A percentile compares a stretch with the other conserved stretches of the same genome.
Conservation (phyloP, 2,797 vertebrate species). For the Cryptoblepharus egeriae region DNA sequence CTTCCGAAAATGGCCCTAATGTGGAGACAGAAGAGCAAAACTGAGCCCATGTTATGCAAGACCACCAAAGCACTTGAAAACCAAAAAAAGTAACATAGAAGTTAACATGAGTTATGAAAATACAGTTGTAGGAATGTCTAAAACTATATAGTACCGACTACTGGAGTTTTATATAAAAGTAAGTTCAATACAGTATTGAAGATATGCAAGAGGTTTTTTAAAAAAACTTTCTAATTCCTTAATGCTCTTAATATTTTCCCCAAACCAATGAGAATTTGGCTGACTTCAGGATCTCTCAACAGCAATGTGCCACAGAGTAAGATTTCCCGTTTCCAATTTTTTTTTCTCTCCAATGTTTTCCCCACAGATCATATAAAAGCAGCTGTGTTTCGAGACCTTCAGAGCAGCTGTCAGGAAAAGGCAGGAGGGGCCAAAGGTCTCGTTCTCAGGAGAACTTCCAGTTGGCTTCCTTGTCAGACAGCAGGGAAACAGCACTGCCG, state of each 20-base stretch:
- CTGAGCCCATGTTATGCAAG: not conserved
- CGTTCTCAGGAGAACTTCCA: constrained; percentile 19
- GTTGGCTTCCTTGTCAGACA: not conserved
- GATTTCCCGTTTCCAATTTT: not conserved
- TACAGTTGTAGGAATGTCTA: not conserved
- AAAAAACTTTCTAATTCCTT: not conserved
- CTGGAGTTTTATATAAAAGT: not conserved
- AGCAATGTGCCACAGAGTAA: not conserved
- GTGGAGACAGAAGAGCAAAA: not conserved
- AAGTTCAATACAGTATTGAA: not conserved
- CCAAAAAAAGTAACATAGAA: not conserved
- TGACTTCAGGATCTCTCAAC: not conserved
- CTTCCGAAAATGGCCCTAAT: not conserved
- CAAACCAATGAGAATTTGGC: not conserved
- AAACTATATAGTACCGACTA: not conserved
- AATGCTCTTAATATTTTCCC: fast-evolving
- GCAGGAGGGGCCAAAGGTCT: not conserved
- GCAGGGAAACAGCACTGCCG: not conserved
- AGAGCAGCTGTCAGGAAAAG: constrained; percentile 36
- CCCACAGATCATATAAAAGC: constrained; percentile 4
- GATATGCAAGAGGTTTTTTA: not conserved
- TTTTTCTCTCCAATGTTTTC: not conserved
- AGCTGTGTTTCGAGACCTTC: not conserved
- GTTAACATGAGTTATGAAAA: not conserved
- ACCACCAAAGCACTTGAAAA: not conserved